Percentiles rank a stretch among this genome's conserved stretches.
Evolutionary conservation across 1,140 invertebrate species (phyloP).

Genomic region (Halictus rubicundus): DNA sequence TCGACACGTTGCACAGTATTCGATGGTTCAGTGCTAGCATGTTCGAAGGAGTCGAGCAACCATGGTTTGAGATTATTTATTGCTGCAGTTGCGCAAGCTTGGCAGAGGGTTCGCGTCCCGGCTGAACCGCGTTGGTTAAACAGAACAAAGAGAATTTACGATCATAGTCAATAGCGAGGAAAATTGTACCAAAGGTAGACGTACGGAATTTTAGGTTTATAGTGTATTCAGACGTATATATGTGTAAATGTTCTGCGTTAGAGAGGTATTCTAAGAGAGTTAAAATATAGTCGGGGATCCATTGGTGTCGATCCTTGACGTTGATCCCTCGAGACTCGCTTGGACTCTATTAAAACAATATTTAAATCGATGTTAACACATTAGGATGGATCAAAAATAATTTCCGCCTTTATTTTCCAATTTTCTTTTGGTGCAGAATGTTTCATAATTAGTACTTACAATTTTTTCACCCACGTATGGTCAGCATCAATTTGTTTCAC

Average conservation of each 20-base stretch:
- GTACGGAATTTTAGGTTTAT: slow-evolving; percentile 55
- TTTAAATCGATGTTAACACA: neutral
- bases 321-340: slow-evolving; percentile 4
- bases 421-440: too few species aligned
- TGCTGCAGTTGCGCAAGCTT: neutral
- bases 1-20: slow-evolving; percentile 23
- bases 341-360: neutral
- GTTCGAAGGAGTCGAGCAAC: neutral
- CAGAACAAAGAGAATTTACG: slow-evolving; percentile 67
- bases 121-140: slow-evolving; percentile 20
- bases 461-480: too few species aligned
- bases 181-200: slow-evolving; percentile 75
- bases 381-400: too few species aligned
- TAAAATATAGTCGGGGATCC: neutral
- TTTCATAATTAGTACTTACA: too few species aligned
- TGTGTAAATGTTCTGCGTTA: slow-evolving; percentile 44
- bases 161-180: slow-evolving; percentile 68
- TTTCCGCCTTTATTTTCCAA: too few species aligned
- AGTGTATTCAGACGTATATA: slow-evolving; percentile 55
- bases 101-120: neutral
- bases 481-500: too few species aligned
- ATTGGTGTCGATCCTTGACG: neutral
- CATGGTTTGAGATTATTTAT: slow-evolving; percentile 19
- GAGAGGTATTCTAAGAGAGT: slow-evolving; percentile 6
- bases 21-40: neutral